Conservation (phyloP, 2,888 invertebrate species). For the Drosophila nigricruria region DNA sequence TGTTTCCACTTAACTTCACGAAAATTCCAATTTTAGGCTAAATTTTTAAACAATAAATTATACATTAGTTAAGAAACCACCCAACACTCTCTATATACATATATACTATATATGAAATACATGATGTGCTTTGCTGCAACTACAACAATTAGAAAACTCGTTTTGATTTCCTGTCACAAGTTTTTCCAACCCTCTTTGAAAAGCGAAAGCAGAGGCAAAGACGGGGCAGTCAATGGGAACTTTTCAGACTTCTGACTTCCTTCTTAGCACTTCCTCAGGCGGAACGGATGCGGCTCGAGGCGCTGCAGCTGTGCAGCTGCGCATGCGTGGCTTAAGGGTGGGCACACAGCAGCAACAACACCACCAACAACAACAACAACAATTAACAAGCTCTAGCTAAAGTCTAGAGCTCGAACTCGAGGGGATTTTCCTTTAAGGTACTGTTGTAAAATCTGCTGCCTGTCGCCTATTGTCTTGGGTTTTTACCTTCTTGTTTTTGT, state of each 20-base stretch:
- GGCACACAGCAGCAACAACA: slow-evolving; percentile 21
- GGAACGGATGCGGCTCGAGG: slow-evolving; percentile 48
- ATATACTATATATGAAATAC: slow-evolving; percentile 45
- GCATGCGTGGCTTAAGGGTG: slow-evolving; percentile 73
- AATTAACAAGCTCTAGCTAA: slow-evolving; percentile 40
- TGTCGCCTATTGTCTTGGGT: slow-evolving; percentile 59
- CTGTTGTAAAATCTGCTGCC: slow-evolving; percentile 48
- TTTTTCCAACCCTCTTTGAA: slow-evolving; percentile 28
- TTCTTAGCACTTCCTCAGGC: slow-evolving; percentile 59
- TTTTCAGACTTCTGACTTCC: slow-evolving; percentile 46
- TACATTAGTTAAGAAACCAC: slow-evolving; percentile 61
- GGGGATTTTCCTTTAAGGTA: slow-evolving; percentile 48
- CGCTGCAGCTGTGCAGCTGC: slow-evolving; percentile 63
- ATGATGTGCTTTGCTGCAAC: slow-evolving; percentile 48
- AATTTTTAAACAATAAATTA: slow-evolving; percentile 37
- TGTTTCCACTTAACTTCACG: not conserved
- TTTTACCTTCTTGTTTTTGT: slow-evolving; percentile 14
- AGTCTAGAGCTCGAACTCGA: slow-evolving; percentile 17
- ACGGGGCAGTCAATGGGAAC: slow-evolving; percentile 61
- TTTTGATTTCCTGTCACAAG: slow-evolving; percentile 60
- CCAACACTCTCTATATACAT: slow-evolving; percentile 11
- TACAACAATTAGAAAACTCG: slow-evolving; percentile 44
- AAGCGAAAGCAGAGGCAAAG: slow-evolving; percentile 2
- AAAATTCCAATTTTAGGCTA: slow-evolving; percentile 52
- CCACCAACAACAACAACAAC: slow-evolving; percentile 3